phyloP scores from a whole-genome alignment of 2,113 vertebrate genomes.

The Scopus umbretta region DNA sequence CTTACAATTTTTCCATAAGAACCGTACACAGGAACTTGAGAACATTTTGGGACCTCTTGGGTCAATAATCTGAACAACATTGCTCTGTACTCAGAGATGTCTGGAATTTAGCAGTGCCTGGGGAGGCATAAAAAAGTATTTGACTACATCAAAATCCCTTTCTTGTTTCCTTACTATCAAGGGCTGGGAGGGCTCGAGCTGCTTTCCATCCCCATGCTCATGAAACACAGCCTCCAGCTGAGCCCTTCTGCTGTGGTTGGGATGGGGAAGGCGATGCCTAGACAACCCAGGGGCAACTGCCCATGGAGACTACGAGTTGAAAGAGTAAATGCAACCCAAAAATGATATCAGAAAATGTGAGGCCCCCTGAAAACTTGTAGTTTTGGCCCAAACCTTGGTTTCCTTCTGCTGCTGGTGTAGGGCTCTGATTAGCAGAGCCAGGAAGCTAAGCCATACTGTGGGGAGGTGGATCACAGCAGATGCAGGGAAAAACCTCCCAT shows the following conservation, averaged over 20 bases:
- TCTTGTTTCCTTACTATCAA: not conserved
- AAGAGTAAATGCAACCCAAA: not conserved
- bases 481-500: not conserved
- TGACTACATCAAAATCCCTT: not conserved
- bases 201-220: not conserved
- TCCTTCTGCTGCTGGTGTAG: not conserved
- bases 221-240: not conserved
- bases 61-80: no score
- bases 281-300: not conserved
- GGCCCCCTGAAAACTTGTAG: not conserved
- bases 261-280: not conserved
- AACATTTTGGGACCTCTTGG: no score
- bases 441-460: not conserved
- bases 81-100: no score
- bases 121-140: no score
- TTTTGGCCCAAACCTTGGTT: not conserved
- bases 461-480: not conserved
- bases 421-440: not conserved
- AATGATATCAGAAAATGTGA: not conserved
- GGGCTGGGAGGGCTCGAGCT: not conserved
- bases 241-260: not conserved
- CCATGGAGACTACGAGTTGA: not conserved
- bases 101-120: no score
- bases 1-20: not conserved
- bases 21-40: no score